A percentile compares a stretch with the other conserved stretches of the same genome.
Conservation (phyloP, 2,113 vertebrate species). For the Rhegmatorhina hoffmannsi region DNA sequence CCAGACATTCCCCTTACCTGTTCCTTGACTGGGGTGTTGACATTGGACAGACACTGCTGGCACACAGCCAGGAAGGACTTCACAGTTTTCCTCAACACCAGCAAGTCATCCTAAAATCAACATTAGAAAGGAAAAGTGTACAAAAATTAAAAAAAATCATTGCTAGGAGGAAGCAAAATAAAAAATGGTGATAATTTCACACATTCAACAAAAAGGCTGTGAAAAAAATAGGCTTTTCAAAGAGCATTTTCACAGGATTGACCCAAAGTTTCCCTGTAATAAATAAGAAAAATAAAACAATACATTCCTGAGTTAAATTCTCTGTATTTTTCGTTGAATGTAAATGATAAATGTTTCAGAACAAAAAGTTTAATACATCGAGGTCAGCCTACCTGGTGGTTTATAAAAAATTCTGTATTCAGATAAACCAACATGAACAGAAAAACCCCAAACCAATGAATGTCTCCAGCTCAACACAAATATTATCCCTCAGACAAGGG, state of each 20-base stretch:
- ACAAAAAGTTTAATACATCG: background rate
- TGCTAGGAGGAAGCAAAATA: background rate
- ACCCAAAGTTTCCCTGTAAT: background rate
- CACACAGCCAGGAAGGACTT: slow-evolving; percentile 98
- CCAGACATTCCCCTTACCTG: slow-evolving; percentile 81
- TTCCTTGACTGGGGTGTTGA: slow-evolving; percentile 97
- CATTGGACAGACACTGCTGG: slow-evolving; percentile 98
- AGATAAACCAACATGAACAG: background rate
- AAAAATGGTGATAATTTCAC: background rate
- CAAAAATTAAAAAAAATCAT: background rate
- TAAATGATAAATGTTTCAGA: background rate
- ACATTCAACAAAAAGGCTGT: background rate
- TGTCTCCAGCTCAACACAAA: background rate
- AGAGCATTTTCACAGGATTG: background rate
- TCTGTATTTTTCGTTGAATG: background rate
- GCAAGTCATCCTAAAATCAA: slow-evolving; percentile 89
- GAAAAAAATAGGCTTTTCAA: background rate
- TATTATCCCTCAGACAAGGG: background rate
- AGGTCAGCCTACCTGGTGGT: background rate
- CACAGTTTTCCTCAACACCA: slow-evolving; percentile 94
- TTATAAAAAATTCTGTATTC: background rate
- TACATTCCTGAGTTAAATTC: background rate
- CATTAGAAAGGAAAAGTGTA: background rate
- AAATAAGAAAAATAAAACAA: background rate
- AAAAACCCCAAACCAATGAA: background rate